These are phyloP conservation scores for Sceloporus undulatus DNA, from an alignment of 2,113 vertebrate species.

Conservation along the genomic window DNA sequence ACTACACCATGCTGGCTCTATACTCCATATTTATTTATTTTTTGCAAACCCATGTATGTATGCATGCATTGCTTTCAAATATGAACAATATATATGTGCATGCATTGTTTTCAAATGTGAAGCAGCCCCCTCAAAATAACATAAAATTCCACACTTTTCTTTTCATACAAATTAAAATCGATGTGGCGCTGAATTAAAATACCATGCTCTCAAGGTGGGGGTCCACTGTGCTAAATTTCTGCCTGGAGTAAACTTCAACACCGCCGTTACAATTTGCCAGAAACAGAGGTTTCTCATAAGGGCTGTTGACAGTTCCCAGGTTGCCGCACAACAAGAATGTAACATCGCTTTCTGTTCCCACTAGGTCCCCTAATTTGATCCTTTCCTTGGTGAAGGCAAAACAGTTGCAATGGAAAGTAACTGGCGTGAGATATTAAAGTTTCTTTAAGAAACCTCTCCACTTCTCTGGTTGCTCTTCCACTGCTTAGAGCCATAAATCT, in stretches of 20 bases:
- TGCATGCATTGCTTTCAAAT: neutral
- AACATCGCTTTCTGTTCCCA: slow-evolving; percentile 44
- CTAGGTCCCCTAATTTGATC: slow-evolving; percentile 56
- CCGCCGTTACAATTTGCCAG: slow-evolving; percentile 46
- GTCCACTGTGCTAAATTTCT: slow-evolving; percentile 47
- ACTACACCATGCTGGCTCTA: too few relatives aligned
- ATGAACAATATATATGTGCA: neutral
- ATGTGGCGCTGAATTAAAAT: slow-evolving; percentile 62
- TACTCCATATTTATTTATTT: neutral
- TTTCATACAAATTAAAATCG: slow-evolving; percentile 67
- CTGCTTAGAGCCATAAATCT: slow-evolving; percentile 70
- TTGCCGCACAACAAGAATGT: neutral
- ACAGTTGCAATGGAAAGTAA: slow-evolving; percentile 20
- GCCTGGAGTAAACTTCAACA: slow-evolving; percentile 50
- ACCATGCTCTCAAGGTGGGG: slow-evolving; percentile 60
- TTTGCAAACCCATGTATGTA: neutral
- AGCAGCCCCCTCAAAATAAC: neutral
- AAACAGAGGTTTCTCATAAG: slow-evolving; percentile 55
- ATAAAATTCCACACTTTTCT: slow-evolving; percentile 34
- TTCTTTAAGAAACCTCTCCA: slow-evolving; percentile 44
- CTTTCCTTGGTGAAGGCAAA: slow-evolving; percentile 48
- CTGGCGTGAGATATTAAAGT: slow-evolving; percentile 47
- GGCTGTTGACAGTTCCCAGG: slow-evolving; percentile 41
- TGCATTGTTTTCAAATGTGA: neutral
- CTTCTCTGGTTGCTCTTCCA: slow-evolving; percentile 54